Conservation (phyloP, 1,140 invertebrate genomes). For the Drosophila ficusphila region DNA sequence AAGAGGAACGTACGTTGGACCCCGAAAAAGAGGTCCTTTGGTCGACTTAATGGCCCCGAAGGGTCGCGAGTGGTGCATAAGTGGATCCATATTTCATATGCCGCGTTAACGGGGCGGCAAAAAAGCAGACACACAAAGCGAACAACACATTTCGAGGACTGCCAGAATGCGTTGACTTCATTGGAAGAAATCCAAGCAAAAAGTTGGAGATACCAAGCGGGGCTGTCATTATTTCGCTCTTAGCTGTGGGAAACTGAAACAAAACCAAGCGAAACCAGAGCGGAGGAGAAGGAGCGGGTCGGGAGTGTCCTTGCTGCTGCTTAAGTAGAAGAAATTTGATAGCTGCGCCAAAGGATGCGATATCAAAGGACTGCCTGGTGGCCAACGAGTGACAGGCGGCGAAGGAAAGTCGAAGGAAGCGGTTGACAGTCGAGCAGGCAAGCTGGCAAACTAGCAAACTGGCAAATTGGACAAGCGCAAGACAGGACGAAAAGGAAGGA, state of each 20-base stretch:
- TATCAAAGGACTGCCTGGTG: conserved; percentile 78
- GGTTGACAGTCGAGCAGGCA: conserved; percentile 69
- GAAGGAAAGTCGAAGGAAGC: conserved; percentile 45
- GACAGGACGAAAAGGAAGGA: conserved; percentile 14
- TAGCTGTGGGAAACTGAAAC: conserved; percentile 35
- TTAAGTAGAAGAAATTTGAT: conserved; percentile 63
- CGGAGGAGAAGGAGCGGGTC: conserved; percentile 25
- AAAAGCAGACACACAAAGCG: conserved; percentile 58
- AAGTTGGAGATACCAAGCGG: conserved; percentile 32
- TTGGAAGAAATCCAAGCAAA: conserved; percentile 42
- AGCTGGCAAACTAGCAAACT: conserved; percentile 58
- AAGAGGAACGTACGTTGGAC: background rate
- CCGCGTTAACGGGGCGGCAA: conserved; percentile 55
- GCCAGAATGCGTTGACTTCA: conserved; percentile 37
- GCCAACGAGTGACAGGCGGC: conserved; percentile 45
- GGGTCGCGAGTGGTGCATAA: conserved; percentile 73
- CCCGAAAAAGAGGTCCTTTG: conserved; percentile 20
- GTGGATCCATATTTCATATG: conserved; percentile 83
- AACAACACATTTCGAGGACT: conserved; percentile 33
- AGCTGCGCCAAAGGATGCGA: conserved; percentile 77
- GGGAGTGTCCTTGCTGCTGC: conserved; percentile 46
- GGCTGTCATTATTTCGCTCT: conserved; percentile 65
- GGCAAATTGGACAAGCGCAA: conserved; percentile 68
- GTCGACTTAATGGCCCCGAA: conserved; percentile 66
- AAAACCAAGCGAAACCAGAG: conserved; percentile 39